A percentile compares a stretch with the other conserved stretches of the same genome.
Evolutionary conservation across 2,797 vertebrate genomes (phyloP).

Genomic region (Myotis findleyi): DNA sequence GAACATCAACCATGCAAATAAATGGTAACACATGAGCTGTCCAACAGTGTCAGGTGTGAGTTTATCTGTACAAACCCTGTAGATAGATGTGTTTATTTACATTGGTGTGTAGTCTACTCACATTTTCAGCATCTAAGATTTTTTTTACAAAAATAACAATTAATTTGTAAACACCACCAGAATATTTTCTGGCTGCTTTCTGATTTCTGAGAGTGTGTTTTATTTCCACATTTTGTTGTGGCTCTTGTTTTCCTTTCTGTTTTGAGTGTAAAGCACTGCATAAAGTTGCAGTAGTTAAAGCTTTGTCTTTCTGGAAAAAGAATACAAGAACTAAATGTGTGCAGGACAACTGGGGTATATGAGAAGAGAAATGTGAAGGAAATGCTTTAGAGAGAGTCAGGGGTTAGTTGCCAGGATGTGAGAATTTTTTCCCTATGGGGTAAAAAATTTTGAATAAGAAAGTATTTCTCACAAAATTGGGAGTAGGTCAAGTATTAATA

Average conservation of each 20-base stretch:
- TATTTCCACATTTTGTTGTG: slow-evolving; percentile 71
- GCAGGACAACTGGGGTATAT: slow-evolving; percentile 65
- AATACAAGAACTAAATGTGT: slow-evolving; percentile 63
- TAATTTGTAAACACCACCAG: slow-evolving; percentile 84
- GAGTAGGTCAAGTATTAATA: slow-evolving; percentile 76
- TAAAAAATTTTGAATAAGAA: slow-evolving; percentile 76
- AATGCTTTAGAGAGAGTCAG: slow-evolving; percentile 69
- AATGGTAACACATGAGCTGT: slow-evolving; percentile 80
- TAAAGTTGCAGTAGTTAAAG: slow-evolving; percentile 85
- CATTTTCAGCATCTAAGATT: slow-evolving; percentile 82
- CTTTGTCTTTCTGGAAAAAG: slow-evolving; percentile 79
- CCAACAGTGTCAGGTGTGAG: slow-evolving; percentile 83
- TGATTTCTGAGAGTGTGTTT: slow-evolving; percentile 76
- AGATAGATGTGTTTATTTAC: slow-evolving; percentile 82
- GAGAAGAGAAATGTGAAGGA: slow-evolving; percentile 60
- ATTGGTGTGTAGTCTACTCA: slow-evolving; percentile 79
- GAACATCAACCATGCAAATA: slow-evolving; percentile 80
- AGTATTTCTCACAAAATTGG: slow-evolving; percentile 74
- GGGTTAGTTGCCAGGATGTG: background rate
- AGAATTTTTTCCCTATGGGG: background rate
- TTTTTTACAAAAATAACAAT: slow-evolving; percentile 83
- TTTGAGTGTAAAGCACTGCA: slow-evolving; percentile 75
- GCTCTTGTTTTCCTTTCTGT: slow-evolving; percentile 65
- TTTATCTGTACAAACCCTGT: slow-evolving; percentile 81
- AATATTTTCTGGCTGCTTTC: slow-evolving; percentile 83